Conservation (phyloP, 2,888 invertebrate species). For the Creontiades dilutus region DNA sequence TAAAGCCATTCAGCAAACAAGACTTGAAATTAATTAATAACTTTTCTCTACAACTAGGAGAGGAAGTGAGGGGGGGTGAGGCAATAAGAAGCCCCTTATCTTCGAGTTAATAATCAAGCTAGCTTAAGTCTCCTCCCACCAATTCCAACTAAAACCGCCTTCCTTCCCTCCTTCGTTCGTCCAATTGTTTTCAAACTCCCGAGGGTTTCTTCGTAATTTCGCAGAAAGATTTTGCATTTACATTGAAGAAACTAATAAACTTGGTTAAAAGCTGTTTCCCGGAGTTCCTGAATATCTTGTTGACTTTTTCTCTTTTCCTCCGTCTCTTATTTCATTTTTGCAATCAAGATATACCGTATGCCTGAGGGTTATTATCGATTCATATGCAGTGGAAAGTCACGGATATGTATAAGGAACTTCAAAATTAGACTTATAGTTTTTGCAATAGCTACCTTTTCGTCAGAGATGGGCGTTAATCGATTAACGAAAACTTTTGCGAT, state of each 20-base stretch:
- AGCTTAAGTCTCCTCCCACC: slow-evolving; percentile 67
- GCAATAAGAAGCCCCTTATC: slow-evolving; percentile 69
- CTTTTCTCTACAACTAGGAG: slow-evolving; percentile 71
- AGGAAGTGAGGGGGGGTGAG: slow-evolving; percentile 50
- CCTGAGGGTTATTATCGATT: background rate
- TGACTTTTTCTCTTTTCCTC: slow-evolving; percentile 4
- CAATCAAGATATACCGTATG: background rate
- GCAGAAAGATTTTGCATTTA: slow-evolving; percentile 59
- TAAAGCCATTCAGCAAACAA: slow-evolving; percentile 72
- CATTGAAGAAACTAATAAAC: slow-evolving; percentile 55
- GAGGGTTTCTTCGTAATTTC: slow-evolving; percentile 60
- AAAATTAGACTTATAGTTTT: no score
- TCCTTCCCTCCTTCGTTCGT: slow-evolving; percentile 48
- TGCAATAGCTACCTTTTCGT: no score
- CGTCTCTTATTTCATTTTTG: background rate
- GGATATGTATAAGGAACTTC: no score
- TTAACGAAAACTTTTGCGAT: no score
- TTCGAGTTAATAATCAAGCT: slow-evolving; percentile 71
- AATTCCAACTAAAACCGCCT: slow-evolving; percentile 61
- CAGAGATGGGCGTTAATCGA: no score
- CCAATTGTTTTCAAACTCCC: slow-evolving; percentile 56
- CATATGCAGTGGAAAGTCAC: background rate
- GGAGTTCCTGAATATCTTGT: slow-evolving; percentile 12
- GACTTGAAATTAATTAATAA: slow-evolving; percentile 72
- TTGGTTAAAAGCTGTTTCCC: slow-evolving; percentile 54